Evolutionary conservation across 2,888 invertebrate species (phyloP).

Genomic region (Pediacus dermestoides): DNA sequence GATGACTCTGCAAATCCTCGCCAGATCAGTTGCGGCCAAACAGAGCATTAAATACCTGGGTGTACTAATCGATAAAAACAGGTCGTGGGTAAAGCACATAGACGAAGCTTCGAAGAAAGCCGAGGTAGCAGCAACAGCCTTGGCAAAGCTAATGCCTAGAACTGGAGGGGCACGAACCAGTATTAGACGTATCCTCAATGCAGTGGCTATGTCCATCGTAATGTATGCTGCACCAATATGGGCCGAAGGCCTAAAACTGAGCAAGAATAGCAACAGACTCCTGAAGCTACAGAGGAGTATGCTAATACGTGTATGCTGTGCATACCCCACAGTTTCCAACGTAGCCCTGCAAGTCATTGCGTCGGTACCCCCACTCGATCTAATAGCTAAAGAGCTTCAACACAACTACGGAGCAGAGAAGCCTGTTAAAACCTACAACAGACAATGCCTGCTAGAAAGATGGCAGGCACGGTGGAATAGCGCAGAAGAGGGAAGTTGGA

Average conservation of each 20-base stretch:
- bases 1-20: constrained; percentile 1
- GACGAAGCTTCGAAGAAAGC: constrained; percentile 3
- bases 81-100: neutral
- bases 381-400: no score
- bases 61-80: constrained; percentile 4
- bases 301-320: no score
- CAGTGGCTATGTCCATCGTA: neutral
- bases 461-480: no score
- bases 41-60: constrained; percentile 6
- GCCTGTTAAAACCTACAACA: no score
- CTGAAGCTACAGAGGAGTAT: no score
- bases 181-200: neutral
- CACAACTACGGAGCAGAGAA: no score
- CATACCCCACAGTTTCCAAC: no score
- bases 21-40: neutral
- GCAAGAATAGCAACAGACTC: constrained; percentile 3
- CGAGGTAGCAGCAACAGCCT: neutral
- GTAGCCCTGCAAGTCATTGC: no score
- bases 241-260: neutral
- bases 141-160: constrained; percentile 7
- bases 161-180: neutral
- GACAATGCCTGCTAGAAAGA: no score
- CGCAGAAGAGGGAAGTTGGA: no score
- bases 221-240: constrained; percentile 2
- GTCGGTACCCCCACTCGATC: no score